Conservation (phyloP, 2,113 vertebrate genomes). For the Chionomys nivalis region DNA sequence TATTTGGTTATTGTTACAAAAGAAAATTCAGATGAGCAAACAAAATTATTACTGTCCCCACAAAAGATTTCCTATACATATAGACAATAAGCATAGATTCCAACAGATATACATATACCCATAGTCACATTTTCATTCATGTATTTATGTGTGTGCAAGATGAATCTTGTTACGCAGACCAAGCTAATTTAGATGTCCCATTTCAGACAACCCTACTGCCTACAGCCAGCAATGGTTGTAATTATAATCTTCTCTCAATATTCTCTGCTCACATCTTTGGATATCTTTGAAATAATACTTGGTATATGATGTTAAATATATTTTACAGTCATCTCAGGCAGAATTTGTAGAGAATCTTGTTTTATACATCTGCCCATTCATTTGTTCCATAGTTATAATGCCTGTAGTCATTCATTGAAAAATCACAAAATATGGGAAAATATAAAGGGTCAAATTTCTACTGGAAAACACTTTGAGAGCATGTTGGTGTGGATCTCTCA, state of each 20-base stretch:
- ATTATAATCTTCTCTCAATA: not conserved
- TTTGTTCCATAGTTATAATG: not conserved
- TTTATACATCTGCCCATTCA: not conserved
- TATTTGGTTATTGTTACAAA: not conserved
- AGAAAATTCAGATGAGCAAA: not conserved
- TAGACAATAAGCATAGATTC: too few species aligned
- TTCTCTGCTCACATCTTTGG: not conserved
- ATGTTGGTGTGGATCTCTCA: not conserved
- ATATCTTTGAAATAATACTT: not conserved
- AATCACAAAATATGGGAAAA: not conserved
- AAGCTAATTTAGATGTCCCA: not conserved
- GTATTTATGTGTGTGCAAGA: not conserved
- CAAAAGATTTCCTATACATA: not conserved
- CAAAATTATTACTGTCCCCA: not conserved
- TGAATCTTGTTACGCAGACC: not conserved
- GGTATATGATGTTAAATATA: not conserved
- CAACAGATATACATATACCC: rapidly evolving
- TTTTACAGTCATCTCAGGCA: not conserved
- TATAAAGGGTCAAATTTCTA: not conserved
- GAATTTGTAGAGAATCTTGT: not conserved
- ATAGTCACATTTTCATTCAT: not conserved
- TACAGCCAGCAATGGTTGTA: not conserved
- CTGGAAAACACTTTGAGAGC: not conserved
- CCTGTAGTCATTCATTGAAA: not conserved
- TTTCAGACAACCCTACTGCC: not conserved